A percentile compares a stretch with the other conserved stretches of the same genome.
phyloP scores from a whole-genome alignment of 2,113 vertebrate species.

The Mixornis gularis region DNA sequence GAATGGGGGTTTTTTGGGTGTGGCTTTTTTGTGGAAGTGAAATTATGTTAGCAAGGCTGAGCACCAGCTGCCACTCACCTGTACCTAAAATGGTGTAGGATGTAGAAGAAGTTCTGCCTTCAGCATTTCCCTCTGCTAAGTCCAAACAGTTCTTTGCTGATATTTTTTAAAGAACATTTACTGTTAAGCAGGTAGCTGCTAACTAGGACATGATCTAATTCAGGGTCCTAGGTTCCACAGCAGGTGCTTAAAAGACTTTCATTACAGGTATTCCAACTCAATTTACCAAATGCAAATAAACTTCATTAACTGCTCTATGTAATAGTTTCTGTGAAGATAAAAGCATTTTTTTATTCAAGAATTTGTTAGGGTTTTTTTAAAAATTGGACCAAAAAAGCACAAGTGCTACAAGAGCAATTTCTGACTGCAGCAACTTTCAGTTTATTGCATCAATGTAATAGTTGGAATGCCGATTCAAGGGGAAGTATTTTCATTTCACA shows the following conservation, averaged over 20 bases:
- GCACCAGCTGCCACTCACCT: neutral
- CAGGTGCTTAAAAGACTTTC: neutral
- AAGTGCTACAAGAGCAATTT: neutral
- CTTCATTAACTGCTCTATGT: neutral
- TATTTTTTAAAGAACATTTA: neutral
- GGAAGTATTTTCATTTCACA: neutral
- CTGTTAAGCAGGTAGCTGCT: neutral
- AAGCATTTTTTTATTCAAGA: neutral
- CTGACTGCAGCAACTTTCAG: neutral
- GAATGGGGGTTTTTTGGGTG: fast-evolving
- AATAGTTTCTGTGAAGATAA: neutral
- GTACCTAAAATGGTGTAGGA: neutral
- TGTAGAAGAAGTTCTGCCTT: neutral
- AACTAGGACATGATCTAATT: neutral
- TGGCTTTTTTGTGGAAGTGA: neutral
- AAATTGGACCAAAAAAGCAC: neutral
- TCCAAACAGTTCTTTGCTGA: neutral
- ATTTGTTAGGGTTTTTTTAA: neutral
- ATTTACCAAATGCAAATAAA: neutral
- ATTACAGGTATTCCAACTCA: neutral
- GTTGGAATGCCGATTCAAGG: neutral
- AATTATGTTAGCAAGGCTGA: neutral
- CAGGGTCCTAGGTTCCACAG: neutral
- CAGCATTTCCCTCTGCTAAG: neutral
- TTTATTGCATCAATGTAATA: neutral